Evolutionary conservation across 2,888 invertebrate genomes (phyloP), one percentile per base, ranked within the genome.

Genomic region (Andrena marginata): DNA sequence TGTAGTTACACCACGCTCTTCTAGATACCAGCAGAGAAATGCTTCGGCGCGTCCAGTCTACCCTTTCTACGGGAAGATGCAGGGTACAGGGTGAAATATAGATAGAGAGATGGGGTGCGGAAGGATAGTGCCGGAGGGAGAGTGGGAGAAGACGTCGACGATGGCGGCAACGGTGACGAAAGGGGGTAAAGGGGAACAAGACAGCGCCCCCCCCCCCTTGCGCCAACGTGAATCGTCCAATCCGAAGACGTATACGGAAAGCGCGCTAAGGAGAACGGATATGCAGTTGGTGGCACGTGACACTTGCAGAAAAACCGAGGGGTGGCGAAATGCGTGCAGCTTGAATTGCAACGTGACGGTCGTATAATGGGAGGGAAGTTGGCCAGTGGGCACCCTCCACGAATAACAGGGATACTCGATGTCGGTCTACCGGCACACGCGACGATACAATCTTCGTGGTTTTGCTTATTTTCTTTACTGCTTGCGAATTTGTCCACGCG

Each of bases 221-320:
- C 23, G 49, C 10, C 49, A 71, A 62, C 73, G 42, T n/a, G 65
- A 70, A 31, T 54, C 80, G 29, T 33, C 76, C 69, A 51, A 69
- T 76, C 35, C 49, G n/a, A 49, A 13, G 35, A 65, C 76, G 54
- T 49, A 31, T 8, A 48, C 26, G 35, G 54, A 62, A 56, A 31
- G 35, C 48, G 56, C 63, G 31, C 54, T 42, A 56, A 75, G 68
- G 56, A 69, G 49, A 60, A 56, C 56, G 68, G 71, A 75, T 69
- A 69, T 23, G 60, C 67, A 59, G 65, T 71, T 5, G 20, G 10
- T 20, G 75, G 60, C 60, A 72, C 76, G 79, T 65, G 80, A 80
- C 68, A 33, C 2, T 26, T n/a, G 20, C 42, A 23, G 72, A 59
- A 73, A 51, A 54, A 29, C 16, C 16, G 69, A 42, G 20, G 59